Base-by-base conservation (phyloP, 2,888 invertebrate species). In the Liopterus haemorrhoidalis region DNA sequence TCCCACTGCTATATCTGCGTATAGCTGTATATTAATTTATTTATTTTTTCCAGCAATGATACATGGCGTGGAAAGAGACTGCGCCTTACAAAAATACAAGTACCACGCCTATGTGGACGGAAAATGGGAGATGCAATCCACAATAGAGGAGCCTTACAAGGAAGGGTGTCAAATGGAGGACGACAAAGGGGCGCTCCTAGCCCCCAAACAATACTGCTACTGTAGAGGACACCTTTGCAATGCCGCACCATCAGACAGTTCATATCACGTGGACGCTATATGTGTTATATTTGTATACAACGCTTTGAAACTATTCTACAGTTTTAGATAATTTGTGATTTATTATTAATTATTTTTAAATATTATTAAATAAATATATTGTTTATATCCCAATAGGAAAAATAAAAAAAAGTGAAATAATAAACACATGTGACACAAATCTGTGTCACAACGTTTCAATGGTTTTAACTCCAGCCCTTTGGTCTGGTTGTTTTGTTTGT, bases 221-320 rank as follows among this genome's bases (percentile, higher is more conserved):
- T 90, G 89, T 60, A 74, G 79, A 25, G 74, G 74, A 31, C 73
- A 82, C 58, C 70, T 86, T 30, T 90, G 89, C 68, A 90, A 89
- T 66, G 68, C 76, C 6, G 62, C 73, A 1, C 9, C 38, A 2
- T 38, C 32, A 18, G 32, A 39, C 14, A 25, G 39, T 8, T 38
- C 46, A 3, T 73, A 74, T 61, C 65, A 67, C 49, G 74, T 75
- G 0, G 76, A 77, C 60, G 72, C 78, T 39, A 75, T 79, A 73
- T 75, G 74, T 18, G 74, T 78, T 45, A 76, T 79, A 54, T 71
- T 79, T 32, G 76, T 77, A 35, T 78, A 77, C 56, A 78, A 77
- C 58, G 70, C 75, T 24, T 73, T 78, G 70, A 77, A 76, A 63
- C 77, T 45, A 24, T 45, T 45, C 20, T 33, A 45, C 21, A 75